Conservation (phyloP, 2,888 invertebrate genomes). For the Abrostola triplasia region DNA sequence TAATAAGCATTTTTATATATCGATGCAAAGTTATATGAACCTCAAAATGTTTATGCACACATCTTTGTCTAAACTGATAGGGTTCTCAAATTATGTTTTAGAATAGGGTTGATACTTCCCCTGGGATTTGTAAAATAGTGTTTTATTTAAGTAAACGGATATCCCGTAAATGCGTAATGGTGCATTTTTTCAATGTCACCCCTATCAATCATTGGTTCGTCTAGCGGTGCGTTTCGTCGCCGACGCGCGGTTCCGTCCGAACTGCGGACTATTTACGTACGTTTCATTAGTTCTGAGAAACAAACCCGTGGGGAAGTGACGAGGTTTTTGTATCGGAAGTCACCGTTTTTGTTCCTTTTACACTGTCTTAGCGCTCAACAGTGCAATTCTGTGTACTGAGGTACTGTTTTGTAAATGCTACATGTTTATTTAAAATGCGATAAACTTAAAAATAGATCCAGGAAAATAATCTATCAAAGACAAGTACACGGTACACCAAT, state of each 20-base stretch:
- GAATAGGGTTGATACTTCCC: not conserved
- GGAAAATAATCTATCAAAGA: no score
- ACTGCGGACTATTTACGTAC: conserved; percentile 80
- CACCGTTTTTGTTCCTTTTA: conserved; percentile 73
- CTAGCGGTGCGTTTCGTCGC: conserved; percentile 67
- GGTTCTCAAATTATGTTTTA: conserved; percentile 12
- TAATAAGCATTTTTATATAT: conserved; percentile 8
- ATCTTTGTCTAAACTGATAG: not conserved
- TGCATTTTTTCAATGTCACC: conserved; percentile 75
- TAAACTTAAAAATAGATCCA: not conserved
- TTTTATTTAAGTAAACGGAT: conserved; percentile 55
- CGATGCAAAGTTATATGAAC: conserved; percentile 29
- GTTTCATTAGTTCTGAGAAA: conserved; percentile 86
- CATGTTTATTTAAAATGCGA: not conserved
- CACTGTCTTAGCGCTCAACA: conserved; percentile 59
- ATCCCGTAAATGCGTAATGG: conserved; percentile 48
- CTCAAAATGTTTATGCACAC: conserved; percentile 17
- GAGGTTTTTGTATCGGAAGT: conserved; percentile 86
- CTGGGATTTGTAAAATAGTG: conserved; percentile 5
- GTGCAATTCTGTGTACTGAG: conserved; percentile 57
- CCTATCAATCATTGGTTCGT: conserved; percentile 79
- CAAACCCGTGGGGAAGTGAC: conserved; percentile 76
- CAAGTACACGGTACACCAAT: not conserved
- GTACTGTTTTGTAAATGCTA: conserved; percentile 37
- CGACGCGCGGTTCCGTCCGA: conserved; percentile 79